A percentile compares a stretch with the other conserved stretches of the same genome.
phyloP scores from a whole-genome alignment of 2,113 vertebrate species.

The Anser cygnoides region DNA sequence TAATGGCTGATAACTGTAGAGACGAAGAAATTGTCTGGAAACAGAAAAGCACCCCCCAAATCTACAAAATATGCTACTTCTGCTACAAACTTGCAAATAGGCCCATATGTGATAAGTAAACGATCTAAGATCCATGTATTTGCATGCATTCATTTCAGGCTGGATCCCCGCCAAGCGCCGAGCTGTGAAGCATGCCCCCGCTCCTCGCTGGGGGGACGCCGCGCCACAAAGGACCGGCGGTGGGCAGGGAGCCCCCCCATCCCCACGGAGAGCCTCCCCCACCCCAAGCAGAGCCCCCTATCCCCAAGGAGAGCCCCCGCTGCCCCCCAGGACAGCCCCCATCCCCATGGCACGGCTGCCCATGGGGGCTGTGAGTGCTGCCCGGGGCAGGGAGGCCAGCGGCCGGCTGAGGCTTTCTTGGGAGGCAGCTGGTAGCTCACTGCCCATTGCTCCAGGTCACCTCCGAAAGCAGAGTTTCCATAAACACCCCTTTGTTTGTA shows the following conservation, averaged over 20 bases:
- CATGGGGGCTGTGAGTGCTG: neutral
- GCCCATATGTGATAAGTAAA: conserved; percentile 60
- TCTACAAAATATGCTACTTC: conserved; percentile 46
- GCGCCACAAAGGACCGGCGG: neutral
- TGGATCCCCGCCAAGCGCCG: conserved; percentile 15
- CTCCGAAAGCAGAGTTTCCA: neutral
- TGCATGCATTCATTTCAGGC: conserved; percentile 57
- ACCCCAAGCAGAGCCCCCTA: neutral
- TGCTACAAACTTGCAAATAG: conserved; percentile 66
- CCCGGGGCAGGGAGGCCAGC: neutral
- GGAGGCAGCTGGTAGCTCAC: neutral
- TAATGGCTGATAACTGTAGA: neutral
- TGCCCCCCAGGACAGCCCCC: rapidly evolving
- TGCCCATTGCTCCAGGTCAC: rapidly evolving
- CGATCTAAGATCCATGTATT: conserved; percentile 45
- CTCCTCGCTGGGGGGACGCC: neutral
- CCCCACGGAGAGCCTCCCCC: neutral
- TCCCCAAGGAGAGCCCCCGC: neutral
- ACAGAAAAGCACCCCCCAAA: conserved; percentile 35
- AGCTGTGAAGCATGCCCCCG: conserved; percentile 26
- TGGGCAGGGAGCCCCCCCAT: neutral
- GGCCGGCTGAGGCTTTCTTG: rapidly evolving
- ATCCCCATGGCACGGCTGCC: no score
- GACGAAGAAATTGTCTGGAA: conserved; percentile 20
- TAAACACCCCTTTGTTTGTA: neutral